phyloP scores from a whole-genome alignment of 2,113 vertebrate species.

The Labrus mixtus region DNA sequence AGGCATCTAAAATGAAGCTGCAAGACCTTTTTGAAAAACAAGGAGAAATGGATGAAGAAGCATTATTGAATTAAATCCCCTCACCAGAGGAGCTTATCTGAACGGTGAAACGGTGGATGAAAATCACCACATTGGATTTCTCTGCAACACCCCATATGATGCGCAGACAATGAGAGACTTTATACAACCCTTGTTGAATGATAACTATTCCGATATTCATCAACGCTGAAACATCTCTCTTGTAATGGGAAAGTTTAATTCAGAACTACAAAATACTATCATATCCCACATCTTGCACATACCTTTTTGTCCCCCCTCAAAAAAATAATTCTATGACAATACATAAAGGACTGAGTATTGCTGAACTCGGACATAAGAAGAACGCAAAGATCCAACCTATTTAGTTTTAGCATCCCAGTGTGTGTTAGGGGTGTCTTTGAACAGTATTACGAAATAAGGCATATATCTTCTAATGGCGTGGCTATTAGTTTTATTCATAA shows the following conservation, averaged over 20 bases:
- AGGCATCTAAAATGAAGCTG: constrained; percentile 38
- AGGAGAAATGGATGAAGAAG: constrained; percentile 28
- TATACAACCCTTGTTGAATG: background rate
- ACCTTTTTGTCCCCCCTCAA: background rate
- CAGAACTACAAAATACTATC: background rate
- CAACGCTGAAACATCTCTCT: constrained; percentile 1
- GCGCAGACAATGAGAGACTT: constrained; percentile 4
- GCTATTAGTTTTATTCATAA: background rate
- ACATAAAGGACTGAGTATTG: background rate
- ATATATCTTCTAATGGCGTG: background rate
- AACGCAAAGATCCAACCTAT: background rate
- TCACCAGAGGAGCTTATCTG: constrained; percentile 68
- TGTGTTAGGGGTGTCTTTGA: background rate
- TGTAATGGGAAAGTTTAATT: constrained; percentile 12
- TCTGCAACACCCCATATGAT: background rate
- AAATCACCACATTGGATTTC: constrained; percentile 14
- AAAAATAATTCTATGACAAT: too few relatives aligned
- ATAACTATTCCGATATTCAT: background rate
- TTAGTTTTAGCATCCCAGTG: background rate
- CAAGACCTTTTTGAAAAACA: constrained; percentile 39
- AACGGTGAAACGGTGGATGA: constrained; percentile 6
- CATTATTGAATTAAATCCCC: constrained; percentile 13
- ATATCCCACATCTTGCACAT: background rate
- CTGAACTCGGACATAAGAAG: background rate
- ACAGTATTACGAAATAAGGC: background rate